Evolutionary conservation across 2,113 vertebrate genomes (phyloP).

Genomic region (Microtus ochrogaster): DNA sequence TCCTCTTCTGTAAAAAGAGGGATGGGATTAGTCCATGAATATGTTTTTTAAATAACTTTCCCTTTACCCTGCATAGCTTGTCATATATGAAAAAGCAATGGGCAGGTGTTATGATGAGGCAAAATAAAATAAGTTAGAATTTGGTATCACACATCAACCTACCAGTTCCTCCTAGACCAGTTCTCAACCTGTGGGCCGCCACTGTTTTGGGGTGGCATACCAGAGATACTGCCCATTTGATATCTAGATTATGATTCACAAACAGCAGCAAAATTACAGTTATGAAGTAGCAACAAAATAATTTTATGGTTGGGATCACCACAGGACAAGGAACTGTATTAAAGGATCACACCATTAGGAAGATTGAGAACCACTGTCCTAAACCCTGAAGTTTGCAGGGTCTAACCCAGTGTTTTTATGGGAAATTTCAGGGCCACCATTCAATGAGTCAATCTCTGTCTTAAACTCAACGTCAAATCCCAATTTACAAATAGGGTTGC

Average conservation of each 20-base stretch:
- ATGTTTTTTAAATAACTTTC: not conserved
- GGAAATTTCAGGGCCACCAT: not conserved
- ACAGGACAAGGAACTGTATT: not conserved
- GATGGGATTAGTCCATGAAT: not conserved
- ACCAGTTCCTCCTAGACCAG: not conserved
- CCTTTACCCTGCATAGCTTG: not conserved
- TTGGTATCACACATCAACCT: not conserved
- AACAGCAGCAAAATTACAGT: not conserved
- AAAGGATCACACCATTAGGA: not conserved
- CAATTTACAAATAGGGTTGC: not conserved
- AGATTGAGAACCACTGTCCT: not conserved
- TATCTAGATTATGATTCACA: not conserved
- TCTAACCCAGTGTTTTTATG: not conserved
- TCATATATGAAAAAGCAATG: not conserved
- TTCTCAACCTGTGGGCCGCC: not conserved
- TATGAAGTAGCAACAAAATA: not conserved
- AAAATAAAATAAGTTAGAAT: not conserved
- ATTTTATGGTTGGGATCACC: not conserved
- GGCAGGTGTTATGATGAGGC: not conserved
- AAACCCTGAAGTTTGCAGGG: not conserved
- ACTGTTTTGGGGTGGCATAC: not conserved
- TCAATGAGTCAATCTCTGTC: not conserved
- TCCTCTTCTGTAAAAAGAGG: not conserved
- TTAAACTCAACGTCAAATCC: not conserved
- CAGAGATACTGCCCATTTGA: not conserved